Base-by-base conservation (phyloP, 2,113 vertebrate genomes). In the Heteronetta atricapilla region DNA sequence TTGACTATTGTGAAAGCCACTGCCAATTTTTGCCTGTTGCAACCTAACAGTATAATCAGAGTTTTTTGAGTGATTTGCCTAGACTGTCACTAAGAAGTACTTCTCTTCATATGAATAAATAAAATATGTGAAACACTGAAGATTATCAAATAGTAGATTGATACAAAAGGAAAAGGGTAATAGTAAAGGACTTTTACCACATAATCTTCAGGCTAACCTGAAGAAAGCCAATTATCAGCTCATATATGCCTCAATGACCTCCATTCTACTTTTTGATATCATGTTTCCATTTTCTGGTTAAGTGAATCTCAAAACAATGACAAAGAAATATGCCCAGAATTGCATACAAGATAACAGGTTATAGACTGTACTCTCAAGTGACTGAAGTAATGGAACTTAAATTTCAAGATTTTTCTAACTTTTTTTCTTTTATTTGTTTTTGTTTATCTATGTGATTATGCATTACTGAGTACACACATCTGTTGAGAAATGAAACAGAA, bases 261-360 rank as follows among this genome's bases (percentile, higher is more conserved):
- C 70, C 80, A 90, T 90, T 96, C 88, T 87, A 80, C 64, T 78
- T 94, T 92, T 94, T 94, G 58, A 94, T 96, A 67, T 64, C 77
- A 82, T 83, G 36, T 91, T 96, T 96, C 94, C 34, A 28, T 97
- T 97, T 98, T 95, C 89, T 97, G 86, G 81, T 97, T 97, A 97
- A 97, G 74, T 95, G 96, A 97, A 97, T 93, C 86, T 93, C 89
- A 96, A 96, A 97, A 94, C 50, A 96, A 91, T 96, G 67, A 84
- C 84, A 91, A 96, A 96, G 96, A 95, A 90, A 89, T 95, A 96
- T 93, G 87, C 88, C 52, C 40, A 70, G 92, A 97, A 93, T 93
- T 89, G 94, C 75, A 90, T 94, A 25, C 1, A 33, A 67, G 40
- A 93, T 89, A 94, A 83, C 82, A 92, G 63, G 66, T 94, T 97